Percentiles rank a stretch among this genome's conserved stretches.
Evolutionary conservation across 2,888 invertebrate genomes (phyloP).

Genomic region (Meteorus colon): DNA sequence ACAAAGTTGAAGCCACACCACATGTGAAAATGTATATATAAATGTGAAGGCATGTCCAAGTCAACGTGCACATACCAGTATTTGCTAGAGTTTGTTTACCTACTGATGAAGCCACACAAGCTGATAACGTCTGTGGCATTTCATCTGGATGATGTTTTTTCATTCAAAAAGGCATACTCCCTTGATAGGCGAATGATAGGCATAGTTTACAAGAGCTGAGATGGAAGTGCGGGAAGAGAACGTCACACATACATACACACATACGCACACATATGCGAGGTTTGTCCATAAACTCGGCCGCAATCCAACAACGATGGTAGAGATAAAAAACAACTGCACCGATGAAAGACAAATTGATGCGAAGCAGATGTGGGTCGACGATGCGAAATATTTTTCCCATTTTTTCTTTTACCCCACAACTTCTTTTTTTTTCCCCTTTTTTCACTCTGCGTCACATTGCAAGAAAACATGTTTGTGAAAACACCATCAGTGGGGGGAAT

Average conservation of each 20-base stretch:
- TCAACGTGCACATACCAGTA: constrained; percentile 6
- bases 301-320: constrained; percentile 35
- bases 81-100: constrained; percentile 34
- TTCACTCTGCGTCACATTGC: background rate
- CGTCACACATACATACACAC: background rate
- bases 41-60: background rate
- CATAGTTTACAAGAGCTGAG: background rate
- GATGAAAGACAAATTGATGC: constrained; percentile 39
- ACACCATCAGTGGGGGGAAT: too few relatives aligned
- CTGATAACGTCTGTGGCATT: constrained; percentile 34
- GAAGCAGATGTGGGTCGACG: constrained; percentile 36
- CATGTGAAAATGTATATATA: background rate
- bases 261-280: background rate
- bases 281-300: constrained; percentile 24
- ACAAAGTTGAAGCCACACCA: background rate
- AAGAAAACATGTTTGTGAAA: too few relatives aligned
- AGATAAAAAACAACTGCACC: constrained; percentile 14
- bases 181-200: constrained; percentile 13
- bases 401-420: background rate
- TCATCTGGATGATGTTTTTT: constrained; percentile 32
- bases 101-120: constrained; percentile 10
- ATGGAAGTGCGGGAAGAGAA: background rate
- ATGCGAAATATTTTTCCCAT: constrained; percentile 2
- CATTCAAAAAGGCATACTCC: constrained; percentile 14
- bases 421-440: background rate